These are phyloP conservation scores for Gadus macrocephalus DNA, from an alignment of 2,113 vertebrate genomes.

Conservation along the genomic window DNA sequence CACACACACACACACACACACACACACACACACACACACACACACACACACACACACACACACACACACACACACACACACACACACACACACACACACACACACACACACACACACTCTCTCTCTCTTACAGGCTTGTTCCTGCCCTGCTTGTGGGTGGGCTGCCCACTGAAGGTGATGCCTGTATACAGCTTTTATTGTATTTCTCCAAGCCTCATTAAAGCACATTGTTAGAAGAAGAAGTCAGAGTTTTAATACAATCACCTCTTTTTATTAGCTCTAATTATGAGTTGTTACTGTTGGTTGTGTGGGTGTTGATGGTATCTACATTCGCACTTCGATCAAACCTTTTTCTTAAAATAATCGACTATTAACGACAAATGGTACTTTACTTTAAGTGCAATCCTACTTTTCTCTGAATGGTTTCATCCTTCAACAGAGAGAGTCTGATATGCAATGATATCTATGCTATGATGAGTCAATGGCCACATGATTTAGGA, in stretches of 20 bases:
- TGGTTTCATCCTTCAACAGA: no score
- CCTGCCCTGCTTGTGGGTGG: background rate
- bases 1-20: background rate
- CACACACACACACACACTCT: background rate
- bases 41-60: background rate
- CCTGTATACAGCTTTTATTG: conserved; percentile 19
- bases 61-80: background rate
- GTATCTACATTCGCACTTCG: no score
- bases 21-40: background rate
- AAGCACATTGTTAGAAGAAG: conserved; percentile 15
- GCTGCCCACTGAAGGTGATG: conserved; percentile 6
- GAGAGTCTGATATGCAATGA: no score
- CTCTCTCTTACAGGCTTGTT: background rate
- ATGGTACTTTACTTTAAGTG: no score
- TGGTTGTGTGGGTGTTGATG: no score
- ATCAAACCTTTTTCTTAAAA: no score
- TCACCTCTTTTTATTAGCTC: conserved; percentile 7
- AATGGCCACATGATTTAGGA: no score
- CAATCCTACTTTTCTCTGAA: no score
- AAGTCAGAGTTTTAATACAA: conserved; percentile 24
- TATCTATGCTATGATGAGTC: no score
- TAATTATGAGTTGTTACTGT: background rate
- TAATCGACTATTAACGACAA: no score
- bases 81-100: background rate
- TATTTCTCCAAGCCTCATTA: conserved; percentile 21